Base-by-base conservation (phyloP, 2,797 vertebrate species). In the Aselliscus stoliczkanus region DNA sequence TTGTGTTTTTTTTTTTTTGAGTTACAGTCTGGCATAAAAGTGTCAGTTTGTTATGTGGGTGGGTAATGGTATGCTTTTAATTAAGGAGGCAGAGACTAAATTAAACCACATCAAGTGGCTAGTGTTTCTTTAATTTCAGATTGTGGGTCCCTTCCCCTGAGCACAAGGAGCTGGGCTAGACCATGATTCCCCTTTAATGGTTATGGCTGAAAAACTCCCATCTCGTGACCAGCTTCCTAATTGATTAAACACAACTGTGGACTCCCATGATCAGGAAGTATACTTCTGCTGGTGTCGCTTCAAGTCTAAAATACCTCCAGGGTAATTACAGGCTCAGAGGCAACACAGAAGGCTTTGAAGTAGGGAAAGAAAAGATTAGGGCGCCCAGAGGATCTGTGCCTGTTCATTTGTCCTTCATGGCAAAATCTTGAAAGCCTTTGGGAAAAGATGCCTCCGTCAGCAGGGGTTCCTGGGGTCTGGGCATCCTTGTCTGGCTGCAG, bases 221-320 rank as follows among this genome's bases (percentile, higher is more conserved):
- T 98, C 98, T 98, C 97, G 90, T 98, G 98, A 98, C 98, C 98
- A 98, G 97, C 98, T 98, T 97, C 98, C 98, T 98, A 98, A 98
- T 96, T 98, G 98, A 98, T 98, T 98, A 98, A 98, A 98, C 98
- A 97, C 98, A 98, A 98, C 98, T 98, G 97, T 85, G 97, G 98
- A 95, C 97, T 98, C 96, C 98, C 98, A 98, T 98, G 98, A 98
- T 98, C 96, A 88, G 97, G 98, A 98, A 98, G 98, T 81, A 96
- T 97, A 98, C 98, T 98, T 98, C 98, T 97, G 97, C 97, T 73
- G 72, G 98, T 98, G 98, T 98, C 70, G 83, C 98, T 98, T 97
- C 87, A 54, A 98, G 98, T 97, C 98, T 98, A 97, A 98, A 98
- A 98, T 98, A 98, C 98, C 98, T 98, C 98, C 97, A 98, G 98